Conservation (phyloP, 2,797 vertebrate species). For the Dendrocincla tyrannina region DNA sequence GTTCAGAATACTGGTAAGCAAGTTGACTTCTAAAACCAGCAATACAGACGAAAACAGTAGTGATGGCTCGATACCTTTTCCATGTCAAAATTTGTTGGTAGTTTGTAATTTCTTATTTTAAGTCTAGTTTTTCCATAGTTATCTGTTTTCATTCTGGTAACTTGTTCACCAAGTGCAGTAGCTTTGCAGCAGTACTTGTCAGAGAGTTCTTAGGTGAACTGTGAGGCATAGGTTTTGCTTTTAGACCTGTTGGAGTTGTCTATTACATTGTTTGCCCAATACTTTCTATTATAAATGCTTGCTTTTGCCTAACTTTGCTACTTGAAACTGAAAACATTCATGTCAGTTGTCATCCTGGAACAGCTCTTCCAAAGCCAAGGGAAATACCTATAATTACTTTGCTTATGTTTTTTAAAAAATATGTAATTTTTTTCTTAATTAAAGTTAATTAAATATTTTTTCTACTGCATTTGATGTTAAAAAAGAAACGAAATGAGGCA, state of each 20-base stretch:
- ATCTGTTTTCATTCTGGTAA: neutral
- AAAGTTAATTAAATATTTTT: neutral
- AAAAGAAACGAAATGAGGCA: neutral
- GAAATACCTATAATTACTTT: neutral
- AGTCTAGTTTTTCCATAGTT: neutral
- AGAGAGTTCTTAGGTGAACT: neutral
- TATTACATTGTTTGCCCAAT: neutral
- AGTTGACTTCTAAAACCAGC: neutral
- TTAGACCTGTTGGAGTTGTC: neutral
- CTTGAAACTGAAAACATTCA: neutral
- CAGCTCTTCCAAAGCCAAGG: neutral
- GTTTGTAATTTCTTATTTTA: neutral
- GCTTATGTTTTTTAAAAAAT: neutral
- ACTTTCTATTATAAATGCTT: neutral
- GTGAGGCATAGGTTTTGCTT: neutral
- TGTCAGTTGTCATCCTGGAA: neutral
- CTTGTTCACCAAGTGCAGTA: neutral
- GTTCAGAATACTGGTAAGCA: neutral
- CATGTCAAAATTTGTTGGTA: neutral
- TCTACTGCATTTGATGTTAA: neutral
- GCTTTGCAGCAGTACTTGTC: neutral
- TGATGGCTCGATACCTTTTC: neutral
- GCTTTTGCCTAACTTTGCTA: neutral
- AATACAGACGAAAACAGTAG: neutral
- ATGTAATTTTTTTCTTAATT: neutral